Base-by-base conservation (phyloP, 92 coral and sea anemone genomes). In the Phenganax stokvisi region DNA sequence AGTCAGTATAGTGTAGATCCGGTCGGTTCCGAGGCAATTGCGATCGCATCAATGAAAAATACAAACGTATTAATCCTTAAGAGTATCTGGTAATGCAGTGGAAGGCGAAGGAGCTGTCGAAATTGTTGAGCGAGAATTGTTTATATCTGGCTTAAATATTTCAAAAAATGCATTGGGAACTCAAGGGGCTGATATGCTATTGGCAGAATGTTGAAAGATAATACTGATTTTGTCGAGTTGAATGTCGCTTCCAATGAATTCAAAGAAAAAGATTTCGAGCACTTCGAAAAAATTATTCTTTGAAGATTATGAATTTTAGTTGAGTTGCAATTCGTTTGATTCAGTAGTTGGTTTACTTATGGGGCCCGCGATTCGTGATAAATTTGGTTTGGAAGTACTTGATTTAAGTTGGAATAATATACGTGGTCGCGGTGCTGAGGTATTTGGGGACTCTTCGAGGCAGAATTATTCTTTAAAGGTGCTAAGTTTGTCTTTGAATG, bases 151-250 rank as follows among this genome's bases (percentile, higher is more conserved):
- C 56, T 75, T 94, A 81, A 97, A 94, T 79, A 79, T 94, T 47
- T 92, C 98, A 72, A 88, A 92, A 82, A 94, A 94, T 77, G 88
- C 87, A 13, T 87, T 94, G 0, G 87, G 86, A 15, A 90, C 97
- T 0, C 97, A 92, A 84, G 98, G 98, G 15, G 97, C 97, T 20
- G 25, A 37, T 94, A 94, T 73, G 98, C 98, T 10, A 86, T 94
- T 72, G 84, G 92, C 16, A 97, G 90, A 56, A 94, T 94, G 97
- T 37, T 94, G 51, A 81, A 96, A 64, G 96, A 90, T 17, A 94
- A 90, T 76, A 76, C 83, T 30, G 98, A 94, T 75, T 82, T 94
- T 12, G 83, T 94, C 8, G 98, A 94, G 76, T 76, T 94, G 20
- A 94, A 94, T 54, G 75, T 92, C 17, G 87, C 98, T 10, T 88